Conservation (phyloP, 2,888 invertebrate genomes). For the Tachina lurida region DNA sequence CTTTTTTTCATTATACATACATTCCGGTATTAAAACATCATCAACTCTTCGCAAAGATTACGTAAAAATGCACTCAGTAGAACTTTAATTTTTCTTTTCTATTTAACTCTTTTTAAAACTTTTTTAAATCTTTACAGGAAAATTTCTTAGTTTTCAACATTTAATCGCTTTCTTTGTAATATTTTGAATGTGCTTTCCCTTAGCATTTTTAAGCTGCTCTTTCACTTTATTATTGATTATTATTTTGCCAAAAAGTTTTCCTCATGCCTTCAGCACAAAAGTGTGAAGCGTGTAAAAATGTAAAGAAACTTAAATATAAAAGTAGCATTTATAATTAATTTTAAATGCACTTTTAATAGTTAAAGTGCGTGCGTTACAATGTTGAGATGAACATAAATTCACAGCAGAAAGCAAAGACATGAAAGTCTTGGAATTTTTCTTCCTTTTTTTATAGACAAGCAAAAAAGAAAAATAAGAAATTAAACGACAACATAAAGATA, state of each 20-base stretch:
- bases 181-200: not conserved
- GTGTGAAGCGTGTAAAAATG: conserved; percentile 11
- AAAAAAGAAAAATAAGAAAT: not conserved
- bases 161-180: not conserved
- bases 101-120: not conserved
- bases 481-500: conserved; percentile 9
- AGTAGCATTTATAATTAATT: conserved; percentile 73
- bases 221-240: conserved; percentile 55
- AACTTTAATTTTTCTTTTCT: not conserved
- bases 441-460: not conserved
- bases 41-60: not conserved
- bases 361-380: conserved; percentile 62
- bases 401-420: not conserved
- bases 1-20: no score
- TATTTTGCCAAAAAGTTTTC: conserved; percentile 9
- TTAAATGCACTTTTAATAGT: conserved; percentile 73
- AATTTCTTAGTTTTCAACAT: conserved; percentile 22
- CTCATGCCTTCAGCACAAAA: not conserved
- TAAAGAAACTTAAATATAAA: conserved; percentile 51
- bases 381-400: conserved; percentile 37
- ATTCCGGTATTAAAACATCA: not conserved
- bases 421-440: conserved; percentile 11
- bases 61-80: not conserved
- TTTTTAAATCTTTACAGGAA: not conserved
- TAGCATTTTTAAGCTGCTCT: not conserved